Evolutionary conservation across 2,888 invertebrate genomes (phyloP), one percentile per base, ranked within the genome.

Genomic region (Perithous albicinctus): DNA sequence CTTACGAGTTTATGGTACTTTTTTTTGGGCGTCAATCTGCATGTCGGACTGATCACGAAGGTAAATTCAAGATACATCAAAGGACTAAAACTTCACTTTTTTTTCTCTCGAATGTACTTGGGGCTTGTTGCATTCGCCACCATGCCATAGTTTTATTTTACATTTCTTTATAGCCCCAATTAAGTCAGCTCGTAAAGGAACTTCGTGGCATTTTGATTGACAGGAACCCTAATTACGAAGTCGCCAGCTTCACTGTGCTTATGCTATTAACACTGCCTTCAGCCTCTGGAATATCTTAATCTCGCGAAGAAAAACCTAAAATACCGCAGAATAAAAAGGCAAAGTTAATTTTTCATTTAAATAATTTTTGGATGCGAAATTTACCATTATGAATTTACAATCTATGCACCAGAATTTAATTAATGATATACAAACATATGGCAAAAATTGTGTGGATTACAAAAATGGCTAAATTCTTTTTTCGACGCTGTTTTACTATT

Each of bases 151-250:
- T 51, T 35, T 35, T 51, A 15, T 51, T 51, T 18, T 35, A 32
- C 61, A n/a, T 32, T 63, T 32, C 18, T 35, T 69, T 18, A 48
- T 46, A 41, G 32, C n/a, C 26, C n/a, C n/a, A 69, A 77, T 77
- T 69, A 51, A 69, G 26, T 69, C 38, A 38, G 41, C 32, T 5
- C 10, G 8, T 54, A 41, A 32, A 18, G 32, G 15, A 69, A 41
- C 26, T 35, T 61, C 77, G 77, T 77, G 69, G 54, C 70, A 56
- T 1, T 70, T 70, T 70, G 77, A 78, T 32, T 64, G 77, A 56
- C 77, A 46, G 63, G 59, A 20, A 70, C 77, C 70, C 20, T 32
- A 78, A 78, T 78, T 78, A 26, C 70, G 18, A n/a, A 51, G 15
- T 6, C 15, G 32, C 32, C 18, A 1, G 32, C 23, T 7, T 5